Evolutionary conservation across 1,140 invertebrate genomes (phyloP).

Genomic region (Papilio polytes): DNA sequence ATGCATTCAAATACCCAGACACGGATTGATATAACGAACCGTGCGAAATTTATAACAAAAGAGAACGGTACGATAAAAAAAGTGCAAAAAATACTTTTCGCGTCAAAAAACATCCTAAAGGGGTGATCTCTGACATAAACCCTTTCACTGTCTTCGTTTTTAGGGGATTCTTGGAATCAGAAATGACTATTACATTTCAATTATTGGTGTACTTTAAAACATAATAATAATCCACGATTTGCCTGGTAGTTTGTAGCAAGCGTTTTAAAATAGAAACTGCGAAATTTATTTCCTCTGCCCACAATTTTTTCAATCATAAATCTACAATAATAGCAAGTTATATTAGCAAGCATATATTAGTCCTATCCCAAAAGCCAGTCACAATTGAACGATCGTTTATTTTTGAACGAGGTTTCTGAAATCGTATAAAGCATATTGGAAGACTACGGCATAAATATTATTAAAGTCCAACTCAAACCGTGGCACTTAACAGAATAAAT

Average conservation of each 20-base stretch:
- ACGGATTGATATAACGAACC: conserved; percentile 71
- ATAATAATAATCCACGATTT: neutral
- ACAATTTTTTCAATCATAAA: neutral
- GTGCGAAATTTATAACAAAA: conserved; percentile 78
- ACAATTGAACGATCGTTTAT: neutral
- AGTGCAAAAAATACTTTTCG: conserved; percentile 51
- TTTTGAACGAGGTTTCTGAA: conserved; percentile 4
- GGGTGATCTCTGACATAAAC: conserved; percentile 63
- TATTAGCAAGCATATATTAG: too few relatives aligned
- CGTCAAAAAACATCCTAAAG: conserved; percentile 57
- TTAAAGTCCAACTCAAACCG: conserved; percentile 3
- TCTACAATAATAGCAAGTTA: too few relatives aligned
- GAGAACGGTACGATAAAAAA: conserved; percentile 46
- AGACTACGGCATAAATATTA: neutral
- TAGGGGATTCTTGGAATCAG: neutral
- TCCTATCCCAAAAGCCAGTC: neutral
- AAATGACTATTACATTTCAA: neutral
- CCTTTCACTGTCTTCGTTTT: conserved; percentile 39
- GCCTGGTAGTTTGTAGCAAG: neutral
- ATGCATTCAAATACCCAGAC: conserved; percentile 72
- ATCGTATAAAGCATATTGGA: conserved; percentile 1
- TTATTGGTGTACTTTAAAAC: neutral
- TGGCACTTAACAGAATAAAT: conserved; percentile 1
- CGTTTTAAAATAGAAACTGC: too few relatives aligned
- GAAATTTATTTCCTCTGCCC: neutral